Percentiles rank a stretch among this genome's conserved stretches.
These are phyloP conservation scores for Echiichthys vipera DNA, from an alignment of 2,797 vertebrate genomes.

Conservation along the genomic window DNA sequence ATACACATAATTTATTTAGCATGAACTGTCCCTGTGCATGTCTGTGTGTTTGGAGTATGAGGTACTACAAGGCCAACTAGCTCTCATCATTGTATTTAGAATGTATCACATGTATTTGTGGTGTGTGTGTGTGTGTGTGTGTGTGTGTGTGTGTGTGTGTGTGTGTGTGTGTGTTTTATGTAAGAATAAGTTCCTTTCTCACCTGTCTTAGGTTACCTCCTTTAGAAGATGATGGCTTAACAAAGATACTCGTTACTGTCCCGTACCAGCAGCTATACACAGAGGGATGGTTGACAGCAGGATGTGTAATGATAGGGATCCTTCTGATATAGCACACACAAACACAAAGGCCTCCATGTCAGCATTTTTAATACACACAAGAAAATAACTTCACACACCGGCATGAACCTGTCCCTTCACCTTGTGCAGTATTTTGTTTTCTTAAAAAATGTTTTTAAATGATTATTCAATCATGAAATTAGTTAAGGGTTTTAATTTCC, in stretches of 20 bases:
- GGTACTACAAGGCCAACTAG: background rate
- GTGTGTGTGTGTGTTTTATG: background rate
- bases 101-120: background rate
- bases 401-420: background rate
- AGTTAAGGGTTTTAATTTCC: background rate
- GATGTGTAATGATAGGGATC: background rate
- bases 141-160: background rate
- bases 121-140: constrained; percentile 12
- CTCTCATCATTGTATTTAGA: background rate
- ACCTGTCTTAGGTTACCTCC: constrained; percentile 55
- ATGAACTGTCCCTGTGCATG: constrained; percentile 8
- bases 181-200: constrained; percentile 33
- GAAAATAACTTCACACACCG: background rate
- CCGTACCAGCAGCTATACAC: background rate
- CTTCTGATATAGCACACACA: background rate
- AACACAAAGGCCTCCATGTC: background rate
- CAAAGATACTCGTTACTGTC: constrained; percentile 7
- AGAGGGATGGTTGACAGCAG: background rate
- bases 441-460: background rate
- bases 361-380: background rate
- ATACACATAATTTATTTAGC: constrained; percentile 68
- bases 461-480: background rate
- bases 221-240: background rate
- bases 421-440: background rate
- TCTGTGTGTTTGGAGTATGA: constrained; percentile 11